phyloP scores from a whole-genome alignment of 2,888 invertebrate genomes.

The Tridacna crocea region DNA sequence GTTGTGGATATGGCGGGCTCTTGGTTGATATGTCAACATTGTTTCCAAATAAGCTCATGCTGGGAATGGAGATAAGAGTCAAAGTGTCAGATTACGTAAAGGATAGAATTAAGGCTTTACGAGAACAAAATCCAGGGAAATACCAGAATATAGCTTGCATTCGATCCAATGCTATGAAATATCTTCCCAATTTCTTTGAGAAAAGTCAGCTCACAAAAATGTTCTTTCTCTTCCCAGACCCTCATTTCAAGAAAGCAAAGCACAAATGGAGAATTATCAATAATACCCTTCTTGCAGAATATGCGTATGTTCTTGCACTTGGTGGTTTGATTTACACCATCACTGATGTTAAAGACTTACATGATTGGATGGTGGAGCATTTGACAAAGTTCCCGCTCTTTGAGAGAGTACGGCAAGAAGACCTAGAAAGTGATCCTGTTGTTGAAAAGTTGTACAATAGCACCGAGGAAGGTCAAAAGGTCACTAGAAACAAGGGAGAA shows the following conservation, averaged over 20 bases:
- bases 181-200: slow-evolving; percentile 97
- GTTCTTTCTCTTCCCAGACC: slow-evolving; percentile 99
- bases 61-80: slow-evolving; percentile 98
- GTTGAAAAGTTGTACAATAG: slow-evolving; percentile 95
- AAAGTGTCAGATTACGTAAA: slow-evolving; percentile 99
- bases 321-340: slow-evolving; percentile 96
- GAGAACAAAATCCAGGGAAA: slow-evolving; percentile 89
- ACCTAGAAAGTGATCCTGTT: slow-evolving; percentile 91
- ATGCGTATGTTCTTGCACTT: slow-evolving; percentile 95
- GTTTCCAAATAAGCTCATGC: slow-evolving; percentile 94
- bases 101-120: slow-evolving; percentile 94
- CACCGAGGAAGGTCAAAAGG: slow-evolving; percentile 99
- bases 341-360: slow-evolving; percentile 98
- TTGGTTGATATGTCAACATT: slow-evolving; percentile 95
- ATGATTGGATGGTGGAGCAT: slow-evolving; percentile 98
- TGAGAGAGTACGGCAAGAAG: slow-evolving; percentile 89
- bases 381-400: slow-evolving; percentile 96
- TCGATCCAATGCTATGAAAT: slow-evolving; percentile 99
- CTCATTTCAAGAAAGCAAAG: slow-evolving; percentile 99
- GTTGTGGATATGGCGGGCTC: slow-evolving; percentile 99
- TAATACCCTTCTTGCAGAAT: slow-evolving; percentile 95
- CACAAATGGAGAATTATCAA: slow-evolving; percentile 99
- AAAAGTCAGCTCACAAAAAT: slow-evolving; percentile 98
- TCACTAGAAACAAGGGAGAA: slow-evolving; percentile 96
- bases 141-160: slow-evolving; percentile 98